Conservation (phyloP, 2,113 vertebrate genomes). For the Rhea americana region DNA sequence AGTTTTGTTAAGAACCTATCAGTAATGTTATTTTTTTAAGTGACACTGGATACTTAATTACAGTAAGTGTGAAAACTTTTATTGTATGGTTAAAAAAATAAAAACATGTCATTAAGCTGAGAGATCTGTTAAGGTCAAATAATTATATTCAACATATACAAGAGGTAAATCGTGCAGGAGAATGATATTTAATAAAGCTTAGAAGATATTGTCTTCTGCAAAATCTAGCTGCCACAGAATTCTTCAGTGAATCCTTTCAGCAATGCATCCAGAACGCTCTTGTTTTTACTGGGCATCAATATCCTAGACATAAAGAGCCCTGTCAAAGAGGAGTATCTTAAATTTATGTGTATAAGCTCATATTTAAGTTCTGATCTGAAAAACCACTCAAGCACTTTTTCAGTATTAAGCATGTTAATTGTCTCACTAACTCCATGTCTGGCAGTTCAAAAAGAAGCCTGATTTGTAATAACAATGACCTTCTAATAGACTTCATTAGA, state of each 20-base stretch:
- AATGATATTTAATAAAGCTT: slow-evolving; percentile 21
- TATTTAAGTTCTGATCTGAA: slow-evolving; percentile 25
- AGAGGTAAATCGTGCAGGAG: neutral
- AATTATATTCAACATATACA: neutral
- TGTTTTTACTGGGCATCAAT: neutral
- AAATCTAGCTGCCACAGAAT: slow-evolving; percentile 21
- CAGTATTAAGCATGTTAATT: slow-evolving; percentile 23
- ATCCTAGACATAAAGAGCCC: neutral
- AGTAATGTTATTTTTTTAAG: neutral
- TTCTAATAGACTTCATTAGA: neutral
- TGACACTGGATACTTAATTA: slow-evolving; percentile 14
- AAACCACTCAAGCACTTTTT: slow-evolving; percentile 19
- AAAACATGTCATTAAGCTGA: neutral
- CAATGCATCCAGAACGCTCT: neutral
- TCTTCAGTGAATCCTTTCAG: neutral
- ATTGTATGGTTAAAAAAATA: neutral
- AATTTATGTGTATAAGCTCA: neutral
- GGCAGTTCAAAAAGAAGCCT: neutral
- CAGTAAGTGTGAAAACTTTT: neutral
- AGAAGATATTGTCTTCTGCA: slow-evolving; percentile 12
- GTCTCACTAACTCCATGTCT: neutral
- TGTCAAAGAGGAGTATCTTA: neutral
- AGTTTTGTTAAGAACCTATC: neutral
- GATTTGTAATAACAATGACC: slow-evolving; percentile 4
- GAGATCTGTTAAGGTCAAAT: neutral